phyloP scores from a whole-genome alignment of 2,113 vertebrate genomes.

The Carassius auratus region DNA sequence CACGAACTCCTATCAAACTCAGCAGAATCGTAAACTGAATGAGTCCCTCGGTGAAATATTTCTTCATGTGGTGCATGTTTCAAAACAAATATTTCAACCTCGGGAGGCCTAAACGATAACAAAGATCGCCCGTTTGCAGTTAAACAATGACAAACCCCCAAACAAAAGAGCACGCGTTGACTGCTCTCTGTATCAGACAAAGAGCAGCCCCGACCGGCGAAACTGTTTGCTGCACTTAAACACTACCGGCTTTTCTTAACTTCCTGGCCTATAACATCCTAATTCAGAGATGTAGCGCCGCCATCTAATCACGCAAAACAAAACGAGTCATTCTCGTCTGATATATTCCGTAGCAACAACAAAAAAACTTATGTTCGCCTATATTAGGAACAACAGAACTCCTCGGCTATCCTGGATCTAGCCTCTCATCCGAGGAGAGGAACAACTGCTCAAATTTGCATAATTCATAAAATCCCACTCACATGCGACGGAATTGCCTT shows the following conservation, averaged over 20 bases:
- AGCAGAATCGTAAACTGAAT: conserved; percentile 81
- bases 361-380: neutral
- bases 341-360: too few species aligned
- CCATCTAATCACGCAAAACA: neutral
- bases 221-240: conserved; percentile 59
- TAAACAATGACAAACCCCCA: conserved; percentile 71
- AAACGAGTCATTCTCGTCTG: neutral
- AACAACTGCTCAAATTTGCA: conserved; percentile 35
- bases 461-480: conserved; percentile 28
- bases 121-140: conserved; percentile 64
- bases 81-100: conserved; percentile 52
- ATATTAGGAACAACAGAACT: conserved; percentile 1
- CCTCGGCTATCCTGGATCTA: neutral
- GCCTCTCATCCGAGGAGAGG: conserved; percentile 18
- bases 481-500: conserved; percentile 20
- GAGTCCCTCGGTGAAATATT: conserved; percentile 79
- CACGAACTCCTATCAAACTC: conserved; percentile 81
- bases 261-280: conserved; percentile 61
- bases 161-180: conserved; percentile 81
- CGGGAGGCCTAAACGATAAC: conserved; percentile 40
- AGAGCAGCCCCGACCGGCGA: conserved; percentile 76
- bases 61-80: conserved; percentile 82
- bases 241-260: conserved; percentile 64
- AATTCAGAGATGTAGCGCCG: neutral
- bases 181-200: conserved; percentile 77